Conservation (phyloP, 1,140 invertebrate species). For the Paracyclopina nana region DNA sequence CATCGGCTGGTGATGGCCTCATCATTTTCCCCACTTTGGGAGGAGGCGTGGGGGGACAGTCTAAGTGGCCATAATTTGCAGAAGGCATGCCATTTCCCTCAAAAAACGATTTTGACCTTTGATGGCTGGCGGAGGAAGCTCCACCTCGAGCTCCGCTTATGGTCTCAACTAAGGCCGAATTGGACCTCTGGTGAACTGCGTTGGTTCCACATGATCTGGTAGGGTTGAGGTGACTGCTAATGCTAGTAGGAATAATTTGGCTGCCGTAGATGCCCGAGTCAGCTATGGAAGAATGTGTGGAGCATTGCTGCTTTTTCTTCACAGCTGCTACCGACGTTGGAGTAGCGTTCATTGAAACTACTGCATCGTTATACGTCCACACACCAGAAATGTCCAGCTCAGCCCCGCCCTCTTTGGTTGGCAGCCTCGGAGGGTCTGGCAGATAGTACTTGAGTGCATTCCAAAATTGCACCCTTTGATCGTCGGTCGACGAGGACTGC, state of each 20-base stretch:
- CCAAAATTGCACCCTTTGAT: neutral
- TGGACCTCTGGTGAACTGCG: neutral
- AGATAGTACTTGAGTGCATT: constrained; percentile 4
- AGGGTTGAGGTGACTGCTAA: too few relatives aligned
- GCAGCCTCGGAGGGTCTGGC: neutral
- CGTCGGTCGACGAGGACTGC: neutral
- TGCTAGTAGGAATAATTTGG: too few relatives aligned
- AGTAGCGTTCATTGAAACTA: neutral
- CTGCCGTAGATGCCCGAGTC: neutral
- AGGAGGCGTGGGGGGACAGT: neutral
- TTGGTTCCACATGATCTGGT: constrained; percentile 3
- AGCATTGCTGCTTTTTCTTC: neutral
- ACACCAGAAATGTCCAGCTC: constrained; percentile 10
- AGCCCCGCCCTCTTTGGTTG: constrained; percentile 4
- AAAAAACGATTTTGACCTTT: neutral
- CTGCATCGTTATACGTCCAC: constrained; percentile 1
- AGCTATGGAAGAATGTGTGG: neutral
- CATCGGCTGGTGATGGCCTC: too few relatives aligned
- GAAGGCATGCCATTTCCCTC: neutral
- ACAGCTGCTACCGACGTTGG: neutral
- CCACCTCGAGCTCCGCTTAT: too few relatives aligned
- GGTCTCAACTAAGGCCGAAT: neutral
- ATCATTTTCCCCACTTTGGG: neutral
- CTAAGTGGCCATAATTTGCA: neutral
- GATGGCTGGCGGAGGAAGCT: neutral